Evolutionary conservation across 2,113 vertebrate genomes (phyloP).

Genomic region (Anarrhichthys ocellatus): DNA sequence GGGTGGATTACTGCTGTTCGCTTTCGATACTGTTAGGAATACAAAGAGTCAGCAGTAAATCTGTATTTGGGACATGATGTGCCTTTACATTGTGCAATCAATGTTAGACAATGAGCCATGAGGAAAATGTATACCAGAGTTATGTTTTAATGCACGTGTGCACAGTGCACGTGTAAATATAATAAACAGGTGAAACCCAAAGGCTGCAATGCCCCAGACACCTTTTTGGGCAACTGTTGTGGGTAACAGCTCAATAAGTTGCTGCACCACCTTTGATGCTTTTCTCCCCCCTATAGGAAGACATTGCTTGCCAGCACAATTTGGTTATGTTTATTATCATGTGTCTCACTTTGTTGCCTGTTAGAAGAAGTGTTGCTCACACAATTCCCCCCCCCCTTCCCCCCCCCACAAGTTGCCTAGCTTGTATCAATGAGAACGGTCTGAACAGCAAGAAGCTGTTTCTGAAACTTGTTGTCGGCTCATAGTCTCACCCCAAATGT

Average conservation of each 20-base stretch:
- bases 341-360: constrained; percentile 40
- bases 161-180: constrained; percentile 1
- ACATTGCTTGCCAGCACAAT: constrained; percentile 1
- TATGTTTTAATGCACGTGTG: constrained; percentile 42
- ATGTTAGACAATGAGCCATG: constrained; percentile 20
- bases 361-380: constrained; percentile 15
- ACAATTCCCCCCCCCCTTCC: not conserved
- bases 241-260: not conserved
- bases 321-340: constrained; percentile 21
- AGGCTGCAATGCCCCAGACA: not conserved
- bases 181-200: constrained; percentile 1
- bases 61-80: constrained; percentile 23
- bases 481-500: not conserved
- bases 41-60: not conserved
- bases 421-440: not conserved
- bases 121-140: constrained; percentile 11
- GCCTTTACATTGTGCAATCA: constrained; percentile 38
- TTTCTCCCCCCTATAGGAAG: not conserved
- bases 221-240: not conserved
- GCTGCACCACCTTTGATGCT: constrained; percentile 10
- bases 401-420: not conserved
- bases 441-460: not conserved
- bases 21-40: constrained; percentile 8
- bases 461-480: constrained; percentile 10
- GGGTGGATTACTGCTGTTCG: not conserved